phyloP scores from a whole-genome alignment of 1,140 invertebrate species.

The Rhopalosiphum maidis region DNA sequence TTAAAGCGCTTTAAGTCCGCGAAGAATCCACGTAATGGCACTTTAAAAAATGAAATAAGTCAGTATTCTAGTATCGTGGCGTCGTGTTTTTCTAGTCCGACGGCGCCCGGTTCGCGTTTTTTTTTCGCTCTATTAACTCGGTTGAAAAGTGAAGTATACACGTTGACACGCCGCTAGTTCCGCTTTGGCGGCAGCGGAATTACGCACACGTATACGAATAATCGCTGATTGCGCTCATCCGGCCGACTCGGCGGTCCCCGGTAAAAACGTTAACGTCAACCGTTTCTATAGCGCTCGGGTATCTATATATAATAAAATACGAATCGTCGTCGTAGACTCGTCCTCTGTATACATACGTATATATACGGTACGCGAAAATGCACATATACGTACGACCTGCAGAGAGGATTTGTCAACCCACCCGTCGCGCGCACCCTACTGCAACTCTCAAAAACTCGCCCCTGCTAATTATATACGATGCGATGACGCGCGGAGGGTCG shows the following conservation, averaged over 20 bases:
- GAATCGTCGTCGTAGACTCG: not conserved
- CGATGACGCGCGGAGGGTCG: slow-evolving; percentile 34
- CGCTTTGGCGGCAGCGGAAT: not conserved
- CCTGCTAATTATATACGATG: slow-evolving; percentile 45
- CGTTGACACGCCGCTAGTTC: too few relatives aligned
- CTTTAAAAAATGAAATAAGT: not conserved
- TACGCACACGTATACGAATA: not conserved
- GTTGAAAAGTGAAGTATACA: not conserved
- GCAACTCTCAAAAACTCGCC: not conserved
- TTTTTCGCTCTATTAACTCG: slow-evolving; percentile 42
- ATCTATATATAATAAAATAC: slow-evolving; percentile 17
- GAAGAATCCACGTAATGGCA: not conserved
- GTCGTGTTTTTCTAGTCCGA: not conserved
- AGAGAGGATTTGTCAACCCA: slow-evolving; percentile 36
- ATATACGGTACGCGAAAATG: not conserved
- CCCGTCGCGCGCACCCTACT: slow-evolving; percentile 5
- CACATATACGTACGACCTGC: not conserved
- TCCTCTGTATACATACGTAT: not conserved
- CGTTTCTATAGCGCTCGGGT: not conserved
- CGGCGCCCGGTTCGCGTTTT: not conserved
- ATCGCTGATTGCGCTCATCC: slow-evolving; percentile 19
- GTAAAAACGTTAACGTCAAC: slow-evolving; percentile 23
- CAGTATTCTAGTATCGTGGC: not conserved
- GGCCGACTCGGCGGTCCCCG: not conserved
- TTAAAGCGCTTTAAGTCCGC: not conserved